A percentile compares a stretch with the other conserved stretches of the same genome.
Evolutionary conservation across 2,797 vertebrate species (phyloP).

Genomic region (Helostoma temminkii): DNA sequence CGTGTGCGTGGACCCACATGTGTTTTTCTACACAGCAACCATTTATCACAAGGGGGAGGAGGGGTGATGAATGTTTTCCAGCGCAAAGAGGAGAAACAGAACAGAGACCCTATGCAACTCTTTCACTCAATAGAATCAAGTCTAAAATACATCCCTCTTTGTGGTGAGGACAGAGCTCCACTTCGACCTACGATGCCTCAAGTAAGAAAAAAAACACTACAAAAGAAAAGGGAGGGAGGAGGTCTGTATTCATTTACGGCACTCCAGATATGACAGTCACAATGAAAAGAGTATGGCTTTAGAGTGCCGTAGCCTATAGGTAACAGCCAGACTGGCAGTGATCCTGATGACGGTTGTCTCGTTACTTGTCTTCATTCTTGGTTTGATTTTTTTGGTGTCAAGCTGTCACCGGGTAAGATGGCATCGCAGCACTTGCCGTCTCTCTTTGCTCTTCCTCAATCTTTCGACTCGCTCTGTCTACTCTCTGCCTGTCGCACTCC

Average conservation of each 20-base stretch:
- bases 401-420: conserved; percentile 76
- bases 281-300: conserved; percentile 70
- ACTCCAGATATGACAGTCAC: conserved; percentile 70
- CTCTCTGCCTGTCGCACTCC: conserved; percentile 20
- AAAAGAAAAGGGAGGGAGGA: conserved; percentile 49
- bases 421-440: conserved; percentile 57
- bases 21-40: conserved; percentile 63
- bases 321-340: conserved; percentile 75
- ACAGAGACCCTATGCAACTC: conserved; percentile 61
- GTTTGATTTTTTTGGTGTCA: conserved; percentile 83
- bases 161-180: conserved; percentile 56
- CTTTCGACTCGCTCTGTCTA: conserved; percentile 44
- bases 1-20: conserved; percentile 16
- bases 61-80: conserved; percentile 68
- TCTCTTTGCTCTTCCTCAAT: conserved; percentile 51
- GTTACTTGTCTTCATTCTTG: conserved; percentile 77
- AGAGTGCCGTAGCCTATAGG: conserved; percentile 69
- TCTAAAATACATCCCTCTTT: conserved; percentile 67
- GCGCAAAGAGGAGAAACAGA: conserved; percentile 53
- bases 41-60: conserved; percentile 56
- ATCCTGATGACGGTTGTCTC: conserved; percentile 72
- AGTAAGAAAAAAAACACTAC: conserved; percentile 44
- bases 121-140: conserved; percentile 65
- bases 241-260: conserved; percentile 78
- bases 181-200: conserved; percentile 60